phyloP scores from a whole-genome alignment of 2,113 vertebrate species.

The Rhinogobius similis region DNA sequence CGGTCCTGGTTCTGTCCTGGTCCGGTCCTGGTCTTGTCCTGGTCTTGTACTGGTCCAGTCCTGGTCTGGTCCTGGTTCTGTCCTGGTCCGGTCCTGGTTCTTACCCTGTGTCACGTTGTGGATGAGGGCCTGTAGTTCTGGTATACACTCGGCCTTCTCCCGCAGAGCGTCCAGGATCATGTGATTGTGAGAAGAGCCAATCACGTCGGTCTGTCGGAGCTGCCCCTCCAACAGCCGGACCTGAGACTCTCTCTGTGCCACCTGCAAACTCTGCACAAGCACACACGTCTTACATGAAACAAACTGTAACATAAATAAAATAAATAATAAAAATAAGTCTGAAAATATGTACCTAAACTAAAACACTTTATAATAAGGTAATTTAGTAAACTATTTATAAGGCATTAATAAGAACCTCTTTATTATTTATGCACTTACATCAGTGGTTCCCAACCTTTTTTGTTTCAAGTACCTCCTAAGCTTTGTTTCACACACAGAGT shows the following conservation, averaged over 20 bases:
- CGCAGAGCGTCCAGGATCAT: conserved; percentile 89
- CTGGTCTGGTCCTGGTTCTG: background rate
- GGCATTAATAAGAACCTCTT: no score
- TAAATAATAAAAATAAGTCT: no score
- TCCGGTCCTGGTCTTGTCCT: no score
- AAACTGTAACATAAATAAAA: background rate
- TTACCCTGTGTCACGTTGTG: conserved; percentile 92
- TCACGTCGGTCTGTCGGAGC: conserved; percentile 87
- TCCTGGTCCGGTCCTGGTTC: background rate
- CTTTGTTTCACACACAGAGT: no score
- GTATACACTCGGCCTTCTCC: conserved; percentile 91
- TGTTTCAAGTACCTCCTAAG: no score
- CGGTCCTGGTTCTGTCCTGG: no score
- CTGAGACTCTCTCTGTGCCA: conserved; percentile 94
- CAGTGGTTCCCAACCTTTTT: no score
- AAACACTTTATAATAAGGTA: no score
- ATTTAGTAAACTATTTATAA: no score
- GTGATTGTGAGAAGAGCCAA: conserved; percentile 87
- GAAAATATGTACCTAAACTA: no score
- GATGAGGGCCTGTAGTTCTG: conserved; percentile 91
- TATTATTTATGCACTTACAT: no score
- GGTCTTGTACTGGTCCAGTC: background rate
- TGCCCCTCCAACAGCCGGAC: conserved; percentile 93
- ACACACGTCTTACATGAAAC: background rate
- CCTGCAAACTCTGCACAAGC: conserved; percentile 75